A percentile compares a stretch with the other conserved stretches of the same genome.
These are phyloP conservation scores for Leptestheria dahalacensis DNA, from an alignment of 1,140 invertebrate species.

Conservation along the genomic window DNA sequence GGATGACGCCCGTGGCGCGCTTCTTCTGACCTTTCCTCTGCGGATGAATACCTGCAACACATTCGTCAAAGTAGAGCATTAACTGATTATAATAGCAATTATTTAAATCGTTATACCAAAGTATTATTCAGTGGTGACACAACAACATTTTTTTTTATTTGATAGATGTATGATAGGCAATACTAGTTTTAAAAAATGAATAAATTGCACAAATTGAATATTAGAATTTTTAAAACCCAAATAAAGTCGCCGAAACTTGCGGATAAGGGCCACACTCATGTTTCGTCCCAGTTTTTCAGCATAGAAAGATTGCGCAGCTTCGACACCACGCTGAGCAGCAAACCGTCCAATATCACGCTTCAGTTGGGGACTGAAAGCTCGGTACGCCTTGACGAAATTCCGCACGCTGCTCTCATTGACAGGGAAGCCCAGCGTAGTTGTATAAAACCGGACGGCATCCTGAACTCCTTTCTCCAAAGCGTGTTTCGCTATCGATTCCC, in stretches of 20 bases:
- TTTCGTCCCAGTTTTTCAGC: constrained; percentile 22
- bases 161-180: background rate
- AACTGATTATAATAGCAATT: too few species aligned
- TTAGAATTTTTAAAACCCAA: constrained; percentile 20
- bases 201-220: background rate
- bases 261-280: constrained; percentile 23
- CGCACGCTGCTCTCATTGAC: constrained; percentile 29
- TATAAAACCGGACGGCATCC: constrained; percentile 19
- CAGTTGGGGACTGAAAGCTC: constrained; percentile 23
- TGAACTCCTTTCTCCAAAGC: constrained; percentile 21
- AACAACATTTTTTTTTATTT: background rate
- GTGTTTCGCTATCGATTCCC: constrained; percentile 27
- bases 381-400: constrained; percentile 27
- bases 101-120: too few species aligned
- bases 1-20: background rate
- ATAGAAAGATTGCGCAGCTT: constrained; percentile 24
- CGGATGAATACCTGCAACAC: background rate
- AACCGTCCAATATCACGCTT: constrained; percentile 28
- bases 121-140: too few species aligned
- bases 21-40: background rate
- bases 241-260: constrained; percentile 26
- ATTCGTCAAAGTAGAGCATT: too few species aligned
- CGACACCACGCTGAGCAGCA: constrained; percentile 25
- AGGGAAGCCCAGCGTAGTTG: constrained; percentile 21
- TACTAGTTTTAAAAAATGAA: background rate